phyloP scores from a whole-genome alignment of 2,113 vertebrate genomes.

The Chloroceryle aenea region DNA sequence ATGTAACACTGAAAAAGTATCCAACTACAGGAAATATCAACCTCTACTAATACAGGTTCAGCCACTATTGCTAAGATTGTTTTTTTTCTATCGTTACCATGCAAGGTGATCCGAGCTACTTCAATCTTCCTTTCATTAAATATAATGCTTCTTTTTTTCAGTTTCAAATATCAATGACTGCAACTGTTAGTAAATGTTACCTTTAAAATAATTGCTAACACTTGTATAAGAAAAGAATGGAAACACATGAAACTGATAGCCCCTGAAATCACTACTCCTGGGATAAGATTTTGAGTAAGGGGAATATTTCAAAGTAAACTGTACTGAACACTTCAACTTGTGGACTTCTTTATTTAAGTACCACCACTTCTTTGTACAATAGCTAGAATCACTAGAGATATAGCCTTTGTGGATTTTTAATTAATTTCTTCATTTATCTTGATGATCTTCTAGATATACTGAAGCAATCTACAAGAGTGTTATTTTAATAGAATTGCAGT shows the following conservation, averaged over 20 bases:
- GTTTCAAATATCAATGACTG: neutral
- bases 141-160: neutral
- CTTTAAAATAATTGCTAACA: neutral
- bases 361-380: neutral
- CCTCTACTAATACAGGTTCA: neutral
- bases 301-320: neutral
- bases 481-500: constrained; percentile 51
- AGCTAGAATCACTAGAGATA: neutral
- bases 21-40: neutral
- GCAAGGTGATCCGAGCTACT: neutral
- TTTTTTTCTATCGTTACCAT: neutral
- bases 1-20: neutral
- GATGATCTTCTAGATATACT: constrained; percentile 48
- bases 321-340: neutral
- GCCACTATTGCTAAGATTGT: neutral
- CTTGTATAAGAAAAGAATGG: neutral
- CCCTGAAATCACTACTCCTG: neutral
- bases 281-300: neutral
- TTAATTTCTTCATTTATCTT: constrained; percentile 63
- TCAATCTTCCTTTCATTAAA: neutral
- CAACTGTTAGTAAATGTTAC: neutral
- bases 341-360: neutral
- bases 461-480: constrained; percentile 36
- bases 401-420: constrained; percentile 20
- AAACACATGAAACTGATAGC: neutral